Evolutionary conservation across 2,797 vertebrate species (phyloP), one percentile per base, ranked within the genome.

Genomic region (Cuculus canorus): DNA sequence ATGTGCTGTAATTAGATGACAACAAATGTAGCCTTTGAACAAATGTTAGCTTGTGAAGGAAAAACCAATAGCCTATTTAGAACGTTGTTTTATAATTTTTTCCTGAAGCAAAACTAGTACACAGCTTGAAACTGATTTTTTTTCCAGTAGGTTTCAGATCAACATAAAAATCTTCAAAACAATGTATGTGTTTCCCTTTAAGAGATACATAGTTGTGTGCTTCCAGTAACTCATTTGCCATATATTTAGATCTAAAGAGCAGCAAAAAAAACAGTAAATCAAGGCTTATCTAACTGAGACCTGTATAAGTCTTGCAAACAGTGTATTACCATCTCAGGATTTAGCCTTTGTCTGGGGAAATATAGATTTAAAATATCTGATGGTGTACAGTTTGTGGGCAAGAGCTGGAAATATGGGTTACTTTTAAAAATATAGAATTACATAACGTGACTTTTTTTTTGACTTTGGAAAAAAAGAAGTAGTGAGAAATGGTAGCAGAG

Each of bases 1-100:
- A 90, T 88, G 68, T 71, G 53, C 64, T 80, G 71, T 82, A 96
- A 94, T 92, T 93, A 90, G 82, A 71, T 65, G 89, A 50, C 87
- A 91, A 78, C 47, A 90, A 94, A 91, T 71, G 28, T 32, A 88
- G 30, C 25, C 18, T 83, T 87, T 92, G 68, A n/a, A 33, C 71
- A 15, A 61, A 37, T 43, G 39, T 66, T 82, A 91, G 50, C n/a
- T 79, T 54, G 43, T 32, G 79, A 92, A 82, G 45, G 48, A 66
- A 88, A 95, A 92, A 41, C 8, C 64, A 87, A 79, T 28, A 82
- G 23, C 8, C 5, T 68, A 70, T 81, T 91, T 91, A 63, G 23
- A 82, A 85, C 64, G 5, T 4, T 2, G 16, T 66, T 86, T 48
- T 22, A 45, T 25, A 32, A 0, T 2, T 82, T 81, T 69, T 68